A percentile compares a stretch with the other conserved stretches of the same genome.
phyloP scores from a whole-genome alignment of 2,797 vertebrate genomes.

The Choloepus didactylus region DNA sequence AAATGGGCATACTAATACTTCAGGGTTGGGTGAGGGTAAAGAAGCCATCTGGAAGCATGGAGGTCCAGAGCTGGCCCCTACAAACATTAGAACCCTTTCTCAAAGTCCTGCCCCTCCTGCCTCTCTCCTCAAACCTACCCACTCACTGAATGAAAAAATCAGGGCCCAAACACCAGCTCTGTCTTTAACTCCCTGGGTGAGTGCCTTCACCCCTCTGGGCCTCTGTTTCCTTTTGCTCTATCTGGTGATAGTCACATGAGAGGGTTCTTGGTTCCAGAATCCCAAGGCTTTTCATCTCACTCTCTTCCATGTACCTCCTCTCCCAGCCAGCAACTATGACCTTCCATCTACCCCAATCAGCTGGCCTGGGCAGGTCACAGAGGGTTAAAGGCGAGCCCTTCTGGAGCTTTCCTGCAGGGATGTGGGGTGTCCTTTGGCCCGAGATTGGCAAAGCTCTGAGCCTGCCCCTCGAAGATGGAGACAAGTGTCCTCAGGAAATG shows the following conservation, averaged over 20 bases:
- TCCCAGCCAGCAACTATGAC: not conserved
- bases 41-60: not conserved
- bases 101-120: not conserved
- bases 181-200: not conserved
- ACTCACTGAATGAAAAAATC: not conserved
- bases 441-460: not conserved
- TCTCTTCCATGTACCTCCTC: not conserved
- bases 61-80: not conserved
- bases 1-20: not conserved
- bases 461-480: conserved; percentile 62
- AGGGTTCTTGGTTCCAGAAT: not conserved
- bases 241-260: not conserved
- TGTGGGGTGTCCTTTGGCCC: not conserved
- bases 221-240: not conserved
- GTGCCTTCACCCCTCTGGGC: not conserved
- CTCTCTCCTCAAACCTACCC: not conserved
- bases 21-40: not conserved
- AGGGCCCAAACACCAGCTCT: not conserved
- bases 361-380: not conserved
- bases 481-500: conserved; percentile 68
- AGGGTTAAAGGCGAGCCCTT: not conserved
- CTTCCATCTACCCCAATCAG: not conserved
- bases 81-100: not conserved
- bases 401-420: not conserved
- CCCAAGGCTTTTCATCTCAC: not conserved